phyloP scores from a whole-genome alignment of 2,797 vertebrate species.

The Enteromius radiatus region DNA sequence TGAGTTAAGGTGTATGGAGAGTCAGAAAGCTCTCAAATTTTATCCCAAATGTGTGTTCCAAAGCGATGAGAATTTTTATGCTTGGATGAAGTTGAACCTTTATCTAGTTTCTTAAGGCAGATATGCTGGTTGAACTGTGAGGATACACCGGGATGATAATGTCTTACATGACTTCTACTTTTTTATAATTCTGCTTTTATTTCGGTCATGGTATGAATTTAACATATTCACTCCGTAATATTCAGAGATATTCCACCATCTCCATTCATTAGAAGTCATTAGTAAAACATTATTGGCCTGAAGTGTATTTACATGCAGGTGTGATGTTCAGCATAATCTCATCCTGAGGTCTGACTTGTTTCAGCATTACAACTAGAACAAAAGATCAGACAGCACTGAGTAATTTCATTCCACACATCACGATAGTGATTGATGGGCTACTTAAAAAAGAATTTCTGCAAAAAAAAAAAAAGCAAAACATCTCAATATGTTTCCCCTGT shows the following conservation, averaged over 20 bases:
- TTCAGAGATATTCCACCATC: background rate
- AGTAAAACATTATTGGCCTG: slow-evolving; percentile 6
- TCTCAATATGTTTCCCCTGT: background rate
- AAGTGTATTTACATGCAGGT: slow-evolving; percentile 53
- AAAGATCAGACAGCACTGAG: slow-evolving; percentile 39
- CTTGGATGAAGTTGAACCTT: background rate
- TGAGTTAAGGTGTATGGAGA: background rate
- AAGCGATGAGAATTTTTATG: background rate
- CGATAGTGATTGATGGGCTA: slow-evolving; percentile 44
- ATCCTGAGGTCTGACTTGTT: slow-evolving; percentile 53
- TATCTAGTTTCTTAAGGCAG: background rate
- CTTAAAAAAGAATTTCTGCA: background rate
- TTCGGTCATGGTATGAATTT: background rate
- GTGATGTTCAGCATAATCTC: slow-evolving; percentile 47
- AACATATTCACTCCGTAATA: background rate
- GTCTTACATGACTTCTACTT: background rate
- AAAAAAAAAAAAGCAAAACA: background rate
- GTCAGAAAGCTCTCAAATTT: background rate
- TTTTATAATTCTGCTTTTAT: background rate
- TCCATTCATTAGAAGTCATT: background rate
- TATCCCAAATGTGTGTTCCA: background rate
- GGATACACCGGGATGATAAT: background rate
- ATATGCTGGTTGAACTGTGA: background rate
- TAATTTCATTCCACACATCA: slow-evolving; percentile 20
- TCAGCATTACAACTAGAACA: slow-evolving; percentile 53